phyloP scores from a whole-genome alignment of 2,113 vertebrate genomes.

The Toxotes jaculatrix region DNA sequence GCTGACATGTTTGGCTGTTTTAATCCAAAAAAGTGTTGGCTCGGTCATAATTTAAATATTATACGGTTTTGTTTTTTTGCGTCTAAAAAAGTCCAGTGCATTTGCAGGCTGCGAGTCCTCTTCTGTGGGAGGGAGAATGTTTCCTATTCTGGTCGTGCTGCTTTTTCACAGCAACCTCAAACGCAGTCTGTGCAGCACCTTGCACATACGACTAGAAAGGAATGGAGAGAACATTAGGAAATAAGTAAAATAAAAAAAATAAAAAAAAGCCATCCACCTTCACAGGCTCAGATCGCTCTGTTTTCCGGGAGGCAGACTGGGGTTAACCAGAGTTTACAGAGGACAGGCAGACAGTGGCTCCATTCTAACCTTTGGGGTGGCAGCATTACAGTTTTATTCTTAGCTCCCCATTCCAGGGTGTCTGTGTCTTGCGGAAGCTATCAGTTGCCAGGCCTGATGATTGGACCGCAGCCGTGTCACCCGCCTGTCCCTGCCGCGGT shows the following conservation, averaged over 20 bases:
- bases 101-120: constrained; percentile 17
- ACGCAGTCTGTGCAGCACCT: constrained; percentile 24
- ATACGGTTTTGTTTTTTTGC: not conserved
- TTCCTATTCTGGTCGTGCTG: constrained; percentile 9
- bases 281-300: not conserved
- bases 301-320: constrained; percentile 12
- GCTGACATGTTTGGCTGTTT: not conserved
- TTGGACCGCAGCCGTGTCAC: constrained; percentile 59
- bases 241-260: not conserved
- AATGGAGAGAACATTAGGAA: constrained; percentile 11
- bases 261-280: not conserved
- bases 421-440: constrained; percentile 74
- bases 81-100: not conserved
- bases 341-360: constrained; percentile 61
- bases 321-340: constrained; percentile 74
- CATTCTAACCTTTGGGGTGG: constrained; percentile 73
- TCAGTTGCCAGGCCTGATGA: constrained; percentile 72
- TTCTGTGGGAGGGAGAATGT: not conserved
- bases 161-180: constrained; percentile 24
- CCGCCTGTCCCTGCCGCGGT: constrained; percentile 29
- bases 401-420: constrained; percentile 70
- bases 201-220: not conserved
- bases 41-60: not conserved
- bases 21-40: not conserved
- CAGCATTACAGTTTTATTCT: constrained; percentile 77